A percentile compares a stretch with the other conserved stretches of the same genome.
These are phyloP conservation scores for Epicauta chinensis DNA, from an alignment of 1,140 invertebrate genomes.

Conservation along the genomic window DNA sequence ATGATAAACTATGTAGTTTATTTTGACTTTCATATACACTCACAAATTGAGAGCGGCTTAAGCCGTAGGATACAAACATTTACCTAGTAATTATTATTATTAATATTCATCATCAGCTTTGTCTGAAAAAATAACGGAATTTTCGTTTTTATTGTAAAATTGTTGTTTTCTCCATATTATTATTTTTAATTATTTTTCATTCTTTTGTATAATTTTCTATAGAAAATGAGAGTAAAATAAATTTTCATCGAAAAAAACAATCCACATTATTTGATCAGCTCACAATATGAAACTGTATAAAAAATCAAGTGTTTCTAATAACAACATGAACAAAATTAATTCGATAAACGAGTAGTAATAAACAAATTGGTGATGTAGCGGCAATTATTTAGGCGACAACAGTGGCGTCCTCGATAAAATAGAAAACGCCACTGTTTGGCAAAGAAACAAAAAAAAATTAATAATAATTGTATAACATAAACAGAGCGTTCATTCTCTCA, in stretches of 20 bases:
- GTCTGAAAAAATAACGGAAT: conserved; percentile 31
- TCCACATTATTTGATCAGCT: conserved; percentile 16
- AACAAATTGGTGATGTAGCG: conserved; percentile 8
- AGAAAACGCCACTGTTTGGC: too few relatives aligned
- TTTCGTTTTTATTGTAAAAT: conserved; percentile 26
- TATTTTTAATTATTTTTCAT: too few relatives aligned
- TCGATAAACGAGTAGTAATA: too few relatives aligned
- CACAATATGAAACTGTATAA: conserved; percentile 18
- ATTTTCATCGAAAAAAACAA: conserved; percentile 5
- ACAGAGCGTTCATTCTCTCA: conserved; percentile 23
- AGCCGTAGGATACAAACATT: conserved; percentile 47
- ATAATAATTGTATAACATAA: too few relatives aligned
- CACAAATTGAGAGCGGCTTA: conserved; percentile 45
- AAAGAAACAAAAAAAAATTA: too few relatives aligned
- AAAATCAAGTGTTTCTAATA: conserved; percentile 10
- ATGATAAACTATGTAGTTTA: conserved; percentile 48
- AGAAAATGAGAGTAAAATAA: conserved; percentile 11
- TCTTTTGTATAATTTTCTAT: background rate
- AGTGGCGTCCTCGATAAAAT: too few relatives aligned
- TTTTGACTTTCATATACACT: conserved; percentile 47
- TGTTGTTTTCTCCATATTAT: conserved; percentile 3
- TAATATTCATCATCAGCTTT: conserved; percentile 42
- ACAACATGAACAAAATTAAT: conserved; percentile 14
- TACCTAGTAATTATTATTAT: conserved; percentile 46
- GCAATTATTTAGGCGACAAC: conserved; percentile 4